A percentile compares a stretch with the other conserved stretches of the same genome.
These are phyloP conservation scores for Plectus sambesii DNA, from an alignment of 1,140 invertebrate species.

Conservation along the genomic window DNA sequence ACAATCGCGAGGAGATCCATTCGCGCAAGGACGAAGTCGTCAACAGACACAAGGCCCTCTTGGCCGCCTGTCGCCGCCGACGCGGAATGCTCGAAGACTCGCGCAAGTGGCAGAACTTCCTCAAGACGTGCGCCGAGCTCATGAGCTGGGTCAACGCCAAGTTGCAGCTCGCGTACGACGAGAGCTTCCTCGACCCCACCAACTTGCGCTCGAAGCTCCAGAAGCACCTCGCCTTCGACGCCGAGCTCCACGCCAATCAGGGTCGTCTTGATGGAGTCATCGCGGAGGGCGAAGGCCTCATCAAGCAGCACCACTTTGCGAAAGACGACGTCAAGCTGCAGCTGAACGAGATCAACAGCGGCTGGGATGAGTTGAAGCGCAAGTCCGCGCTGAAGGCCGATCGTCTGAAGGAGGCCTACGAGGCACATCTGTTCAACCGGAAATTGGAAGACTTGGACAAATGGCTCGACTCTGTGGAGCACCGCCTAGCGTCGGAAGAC, in stretches of 20 bases:
- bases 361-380: slow-evolving; percentile 33
- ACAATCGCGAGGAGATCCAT: slow-evolving; percentile 52
- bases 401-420: slow-evolving; percentile 30
- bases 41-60: slow-evolving; percentile 68
- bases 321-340: slow-evolving; percentile 29
- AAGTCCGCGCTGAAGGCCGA: slow-evolving; percentile 33
- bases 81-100: slow-evolving; percentile 27
- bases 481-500: slow-evolving; percentile 66
- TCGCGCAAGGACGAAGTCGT: slow-evolving; percentile 63
- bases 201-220: slow-evolving; percentile 93
- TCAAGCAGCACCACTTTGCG: slow-evolving; percentile 29
- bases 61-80: slow-evolving; percentile 21
- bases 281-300: slow-evolving; percentile 53
- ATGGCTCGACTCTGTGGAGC: slow-evolving; percentile 78
- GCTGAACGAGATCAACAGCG: slow-evolving; percentile 26
- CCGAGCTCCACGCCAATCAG: slow-evolving; percentile 80
- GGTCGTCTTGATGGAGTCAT: slow-evolving; percentile 68
- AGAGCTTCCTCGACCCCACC: slow-evolving; percentile 77
- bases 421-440: slow-evolving; percentile 68
- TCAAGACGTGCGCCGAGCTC: slow-evolving; percentile 37
- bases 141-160: slow-evolving; percentile 84
- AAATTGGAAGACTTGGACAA: slow-evolving; percentile 74
- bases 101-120: slow-evolving; percentile 30
- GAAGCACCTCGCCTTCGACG: slow-evolving; percentile 87
- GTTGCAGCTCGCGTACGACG: slow-evolving; percentile 76